phyloP scores from a whole-genome alignment of 2,113 vertebrate species.

The Lathamus discolor region DNA sequence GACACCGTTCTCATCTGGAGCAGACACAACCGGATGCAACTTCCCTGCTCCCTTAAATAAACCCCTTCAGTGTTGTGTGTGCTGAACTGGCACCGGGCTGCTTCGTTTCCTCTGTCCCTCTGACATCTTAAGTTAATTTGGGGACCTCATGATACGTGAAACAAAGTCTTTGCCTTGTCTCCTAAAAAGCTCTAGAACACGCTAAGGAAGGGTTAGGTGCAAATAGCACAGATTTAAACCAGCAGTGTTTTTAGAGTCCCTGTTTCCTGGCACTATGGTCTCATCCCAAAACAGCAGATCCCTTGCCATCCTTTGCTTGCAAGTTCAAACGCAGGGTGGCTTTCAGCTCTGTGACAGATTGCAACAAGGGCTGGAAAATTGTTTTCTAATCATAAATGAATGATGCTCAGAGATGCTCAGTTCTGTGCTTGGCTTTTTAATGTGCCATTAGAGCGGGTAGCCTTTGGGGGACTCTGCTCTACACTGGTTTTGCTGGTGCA shows the following conservation, averaged over 20 bases:
- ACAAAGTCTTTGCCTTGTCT: background rate
- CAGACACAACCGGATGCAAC: background rate
- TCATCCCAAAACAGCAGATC: background rate
- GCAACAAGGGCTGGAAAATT: background rate
- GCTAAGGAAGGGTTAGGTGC: background rate
- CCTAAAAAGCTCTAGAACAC: background rate
- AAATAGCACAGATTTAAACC: background rate
- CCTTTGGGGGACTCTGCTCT: background rate
- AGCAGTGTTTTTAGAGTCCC: background rate
- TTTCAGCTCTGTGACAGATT: background rate
- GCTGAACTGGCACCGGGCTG: background rate
- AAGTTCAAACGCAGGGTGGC: background rate
- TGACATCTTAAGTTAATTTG: background rate
- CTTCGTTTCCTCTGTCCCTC: background rate
- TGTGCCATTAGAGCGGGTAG: background rate
- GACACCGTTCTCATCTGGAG: background rate
- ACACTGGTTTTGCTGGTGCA: background rate
- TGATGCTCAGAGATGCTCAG: background rate
- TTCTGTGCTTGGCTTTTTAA: background rate
- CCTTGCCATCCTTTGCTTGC: background rate
- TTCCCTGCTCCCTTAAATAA: background rate
- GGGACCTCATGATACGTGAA: background rate
- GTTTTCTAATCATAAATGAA: background rate
- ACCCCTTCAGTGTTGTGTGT: background rate
- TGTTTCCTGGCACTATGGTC: background rate